phyloP scores from a whole-genome alignment of 2,797 vertebrate genomes.

The Betta splendens region DNA sequence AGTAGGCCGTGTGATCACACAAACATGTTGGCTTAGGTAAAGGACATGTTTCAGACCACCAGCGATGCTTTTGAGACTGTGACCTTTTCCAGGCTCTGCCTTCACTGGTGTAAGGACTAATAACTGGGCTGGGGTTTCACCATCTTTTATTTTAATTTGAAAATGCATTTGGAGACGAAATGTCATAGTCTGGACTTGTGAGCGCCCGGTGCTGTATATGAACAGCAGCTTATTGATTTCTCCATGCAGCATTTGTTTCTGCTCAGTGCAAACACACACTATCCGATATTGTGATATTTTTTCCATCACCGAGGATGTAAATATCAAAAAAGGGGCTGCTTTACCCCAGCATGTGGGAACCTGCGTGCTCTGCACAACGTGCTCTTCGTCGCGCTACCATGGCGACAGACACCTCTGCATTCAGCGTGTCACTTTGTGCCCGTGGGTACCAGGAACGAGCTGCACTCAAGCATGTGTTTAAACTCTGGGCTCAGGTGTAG shows the following conservation, averaged over 20 bases:
- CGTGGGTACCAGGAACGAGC: slow-evolving; percentile 63
- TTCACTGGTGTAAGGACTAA: slow-evolving; percentile 39
- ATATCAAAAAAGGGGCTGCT: slow-evolving; percentile 39
- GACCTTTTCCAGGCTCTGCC: slow-evolving; percentile 40
- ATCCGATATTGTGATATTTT: slow-evolving; percentile 29
- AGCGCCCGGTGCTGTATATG: not conserved
- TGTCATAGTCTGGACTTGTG: not conserved
- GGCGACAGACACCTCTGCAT: slow-evolving; percentile 71
- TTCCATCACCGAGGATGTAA: slow-evolving; percentile 37
- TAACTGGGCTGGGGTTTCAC: slow-evolving; percentile 25
- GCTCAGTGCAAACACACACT: slow-evolving; percentile 20
- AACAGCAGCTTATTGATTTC: not conserved
- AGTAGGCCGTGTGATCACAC: slow-evolving; percentile 46
- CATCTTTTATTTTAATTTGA: slow-evolving; percentile 23
- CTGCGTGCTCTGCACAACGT: slow-evolving; percentile 36
- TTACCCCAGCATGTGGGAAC: slow-evolving; percentile 40
- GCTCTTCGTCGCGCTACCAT: slow-evolving; percentile 59
- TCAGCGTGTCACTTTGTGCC: slow-evolving; percentile 53
- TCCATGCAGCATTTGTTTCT: slow-evolving; percentile 12
- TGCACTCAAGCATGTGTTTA: slow-evolving; percentile 65
- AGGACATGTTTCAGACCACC: slow-evolving; percentile 59
- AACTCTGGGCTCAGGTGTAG: slow-evolving; percentile 58
- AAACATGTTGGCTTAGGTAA: slow-evolving; percentile 40
- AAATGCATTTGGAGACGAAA: too few relatives aligned
- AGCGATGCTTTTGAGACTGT: slow-evolving; percentile 45